Evolutionary conservation across 1,140 invertebrate genomes (phyloP).

Genomic region (Lanistes nyassanus): DNA sequence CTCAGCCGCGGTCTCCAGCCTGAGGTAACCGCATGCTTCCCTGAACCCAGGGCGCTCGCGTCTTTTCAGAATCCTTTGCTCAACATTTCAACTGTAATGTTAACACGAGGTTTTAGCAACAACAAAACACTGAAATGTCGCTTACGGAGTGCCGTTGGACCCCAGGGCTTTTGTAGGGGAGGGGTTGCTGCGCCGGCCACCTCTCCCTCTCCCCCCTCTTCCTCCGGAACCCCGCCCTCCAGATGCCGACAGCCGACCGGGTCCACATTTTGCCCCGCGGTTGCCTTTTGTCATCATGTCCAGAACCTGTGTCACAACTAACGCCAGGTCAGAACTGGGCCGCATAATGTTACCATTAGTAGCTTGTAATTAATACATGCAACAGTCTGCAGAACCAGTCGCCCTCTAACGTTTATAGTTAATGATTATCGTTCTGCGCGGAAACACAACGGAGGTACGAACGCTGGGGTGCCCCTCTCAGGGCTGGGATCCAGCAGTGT

Average conservation of each 20-base stretch:
- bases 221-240: conserved; percentile 7
- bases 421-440: too few relatives aligned
- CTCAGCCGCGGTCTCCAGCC: background rate
- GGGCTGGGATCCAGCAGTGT: too few relatives aligned
- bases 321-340: too few relatives aligned
- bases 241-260: background rate
- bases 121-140: background rate
- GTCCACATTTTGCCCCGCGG: background rate
- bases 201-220: conserved; percentile 19
- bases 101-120: background rate
- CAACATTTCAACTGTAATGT: background rate
- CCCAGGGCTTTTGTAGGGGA: background rate
- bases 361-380: too few relatives aligned
- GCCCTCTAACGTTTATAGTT: too few relatives aligned
- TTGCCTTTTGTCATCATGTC: conserved; percentile 20
- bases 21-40: background rate
- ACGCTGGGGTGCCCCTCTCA: too few relatives aligned
- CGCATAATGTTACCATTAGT: too few relatives aligned
- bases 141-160: background rate
- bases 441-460: too few relatives aligned
- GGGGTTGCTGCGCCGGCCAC: background rate
- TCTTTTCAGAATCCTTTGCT: background rate
- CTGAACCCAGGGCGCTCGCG: background rate
- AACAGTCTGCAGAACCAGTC: too few relatives aligned
- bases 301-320: conserved; percentile 10